These are phyloP conservation scores for Rhyzopertha dominica DNA, from an alignment of 1,140 invertebrate species.

Conservation along the genomic window DNA sequence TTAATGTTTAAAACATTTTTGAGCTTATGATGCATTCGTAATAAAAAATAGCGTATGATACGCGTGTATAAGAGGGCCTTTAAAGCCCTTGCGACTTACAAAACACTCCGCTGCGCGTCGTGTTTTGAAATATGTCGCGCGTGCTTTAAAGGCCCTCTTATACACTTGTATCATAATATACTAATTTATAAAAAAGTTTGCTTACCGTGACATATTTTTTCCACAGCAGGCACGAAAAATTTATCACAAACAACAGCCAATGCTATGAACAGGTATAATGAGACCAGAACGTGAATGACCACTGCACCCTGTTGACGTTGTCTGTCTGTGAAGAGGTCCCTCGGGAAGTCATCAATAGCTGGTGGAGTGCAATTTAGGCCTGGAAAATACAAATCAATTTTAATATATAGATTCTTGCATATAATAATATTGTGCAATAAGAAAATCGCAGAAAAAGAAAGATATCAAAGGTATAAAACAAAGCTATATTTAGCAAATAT, in stretches of 20 bases:
- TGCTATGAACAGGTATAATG: conserved; percentile 80
- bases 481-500: no score
- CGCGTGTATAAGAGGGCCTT: no score
- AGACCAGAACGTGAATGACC: conserved; percentile 75
- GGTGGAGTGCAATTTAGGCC: conserved; percentile 79
- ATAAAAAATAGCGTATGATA: no score
- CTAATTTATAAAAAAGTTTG: no score
- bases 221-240: conserved; percentile 83
- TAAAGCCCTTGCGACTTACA: no score
- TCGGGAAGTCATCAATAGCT: conserved; percentile 81
- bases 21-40: no score
- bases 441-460: background rate
- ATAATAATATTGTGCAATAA: background rate
- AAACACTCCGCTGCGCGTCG: no score
- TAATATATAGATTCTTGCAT: background rate
- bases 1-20: no score
- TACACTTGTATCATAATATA: no score
- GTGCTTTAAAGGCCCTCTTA: no score
- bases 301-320: conserved; percentile 76
- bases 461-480: no score
- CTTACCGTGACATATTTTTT: conserved; percentile 83
- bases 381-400: conserved; percentile 27
- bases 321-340: conserved; percentile 72
- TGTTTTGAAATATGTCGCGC: no score
- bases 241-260: conserved; percentile 86